phyloP scores from a whole-genome alignment of 2,113 vertebrate genomes.

The Oreochromis niloticus region DNA sequence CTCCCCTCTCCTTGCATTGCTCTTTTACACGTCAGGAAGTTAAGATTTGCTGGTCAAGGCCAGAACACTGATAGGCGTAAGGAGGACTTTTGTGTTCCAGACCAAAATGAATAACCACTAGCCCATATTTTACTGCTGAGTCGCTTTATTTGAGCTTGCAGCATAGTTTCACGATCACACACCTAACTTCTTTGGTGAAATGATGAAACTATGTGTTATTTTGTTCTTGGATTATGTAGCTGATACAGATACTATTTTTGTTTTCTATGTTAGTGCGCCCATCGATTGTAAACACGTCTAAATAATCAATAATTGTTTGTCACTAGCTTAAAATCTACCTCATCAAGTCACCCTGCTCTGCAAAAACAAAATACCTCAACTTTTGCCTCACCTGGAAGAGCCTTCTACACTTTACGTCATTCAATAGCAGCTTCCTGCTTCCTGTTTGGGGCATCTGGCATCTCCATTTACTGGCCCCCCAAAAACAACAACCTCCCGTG shows the following conservation, averaged over 20 bases:
- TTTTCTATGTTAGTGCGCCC: background rate
- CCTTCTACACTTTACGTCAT: slow-evolving; percentile 45
- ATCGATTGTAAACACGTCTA: background rate
- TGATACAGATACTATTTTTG: background rate
- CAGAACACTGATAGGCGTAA: slow-evolving; percentile 36
- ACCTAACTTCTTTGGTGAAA: background rate
- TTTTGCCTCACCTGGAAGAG: slow-evolving; percentile 67
- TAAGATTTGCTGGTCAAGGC: slow-evolving; percentile 54
- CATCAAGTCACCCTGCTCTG: background rate
- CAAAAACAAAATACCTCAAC: slow-evolving; percentile 44
- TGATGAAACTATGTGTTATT: background rate
- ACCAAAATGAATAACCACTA: slow-evolving; percentile 17
- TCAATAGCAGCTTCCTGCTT: slow-evolving; percentile 73
- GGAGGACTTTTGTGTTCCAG: slow-evolving; percentile 41
- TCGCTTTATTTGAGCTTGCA: background rate
- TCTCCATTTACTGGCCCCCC: slow-evolving; percentile 56
- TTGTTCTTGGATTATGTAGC: background rate
- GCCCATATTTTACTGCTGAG: background rate
- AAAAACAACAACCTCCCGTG: slow-evolving; percentile 57
- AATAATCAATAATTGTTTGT: background rate
- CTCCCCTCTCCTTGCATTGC: slow-evolving; percentile 51
- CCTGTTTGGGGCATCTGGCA: slow-evolving; percentile 70
- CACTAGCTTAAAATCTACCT: background rate
- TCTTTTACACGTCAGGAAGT: slow-evolving; percentile 59
- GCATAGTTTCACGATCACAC: slow-evolving; percentile 2